Percentiles rank a stretch among this genome's conserved stretches.
Conservation (phyloP, 2,888 invertebrate species). For the Coelinius sp. region DNA sequence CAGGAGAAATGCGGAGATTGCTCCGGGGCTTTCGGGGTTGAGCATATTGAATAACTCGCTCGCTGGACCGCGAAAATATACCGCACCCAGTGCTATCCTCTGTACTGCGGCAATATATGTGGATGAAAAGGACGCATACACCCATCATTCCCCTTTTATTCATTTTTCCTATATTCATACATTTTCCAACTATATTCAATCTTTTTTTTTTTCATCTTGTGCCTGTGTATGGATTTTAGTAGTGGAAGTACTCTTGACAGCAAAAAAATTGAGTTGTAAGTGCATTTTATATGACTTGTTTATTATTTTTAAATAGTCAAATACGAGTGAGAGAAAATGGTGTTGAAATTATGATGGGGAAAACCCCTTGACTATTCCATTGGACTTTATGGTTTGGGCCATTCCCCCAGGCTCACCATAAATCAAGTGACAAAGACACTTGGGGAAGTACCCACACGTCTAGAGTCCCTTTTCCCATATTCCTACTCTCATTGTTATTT, state of each 20-base stretch:
- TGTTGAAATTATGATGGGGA: neutral
- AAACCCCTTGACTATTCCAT: slow-evolving; percentile 24
- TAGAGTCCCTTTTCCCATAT: neutral
- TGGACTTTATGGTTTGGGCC: slow-evolving; percentile 5
- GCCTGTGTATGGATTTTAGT: neutral
- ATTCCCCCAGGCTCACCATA: neutral
- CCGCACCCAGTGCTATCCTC: slow-evolving; percentile 55
- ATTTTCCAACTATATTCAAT: slow-evolving; percentile 21
- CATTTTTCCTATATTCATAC: slow-evolving; percentile 6
- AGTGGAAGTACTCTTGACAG: neutral
- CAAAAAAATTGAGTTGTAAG: no score
- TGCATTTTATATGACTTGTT: no score
- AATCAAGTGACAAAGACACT: slow-evolving; percentile 33
- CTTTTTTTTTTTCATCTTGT: slow-evolving; percentile 16
- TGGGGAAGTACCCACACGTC: slow-evolving; percentile 21
- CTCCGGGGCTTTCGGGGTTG: slow-evolving; percentile 68
- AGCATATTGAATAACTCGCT: slow-evolving; percentile 71
- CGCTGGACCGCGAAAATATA: slow-evolving; percentile 72
- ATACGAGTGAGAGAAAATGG: no score
- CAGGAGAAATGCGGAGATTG: slow-evolving; percentile 62
- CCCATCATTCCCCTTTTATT: slow-evolving; percentile 38
- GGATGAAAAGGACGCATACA: slow-evolving; percentile 39
- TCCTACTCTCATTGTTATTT: slow-evolving; percentile 9
- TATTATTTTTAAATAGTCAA: no score
- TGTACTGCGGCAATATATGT: slow-evolving; percentile 22